Conservation (phyloP, 2,113 vertebrate genomes). For the Cepphus grylle region DNA sequence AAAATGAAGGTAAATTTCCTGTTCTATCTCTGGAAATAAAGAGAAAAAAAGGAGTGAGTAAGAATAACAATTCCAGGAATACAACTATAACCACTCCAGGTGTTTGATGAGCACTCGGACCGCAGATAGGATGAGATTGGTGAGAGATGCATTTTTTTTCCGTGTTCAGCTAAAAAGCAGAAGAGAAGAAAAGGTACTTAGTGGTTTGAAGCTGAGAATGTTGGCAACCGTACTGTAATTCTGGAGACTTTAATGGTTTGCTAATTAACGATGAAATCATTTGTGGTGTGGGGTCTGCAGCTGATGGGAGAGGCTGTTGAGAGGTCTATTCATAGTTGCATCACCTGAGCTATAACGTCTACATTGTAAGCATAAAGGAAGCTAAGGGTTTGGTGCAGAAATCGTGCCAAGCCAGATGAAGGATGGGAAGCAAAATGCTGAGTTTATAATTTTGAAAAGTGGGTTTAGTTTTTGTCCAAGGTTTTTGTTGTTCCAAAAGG, state of each 20-base stretch:
- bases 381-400: background rate
- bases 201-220: conserved; percentile 43
- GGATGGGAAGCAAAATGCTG: background rate
- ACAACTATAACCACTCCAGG: background rate
- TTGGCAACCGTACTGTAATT: background rate
- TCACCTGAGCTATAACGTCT: background rate
- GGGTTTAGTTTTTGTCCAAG: background rate
- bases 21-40: background rate
- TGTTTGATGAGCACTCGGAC: background rate
- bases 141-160: background rate
- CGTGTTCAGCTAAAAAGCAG: background rate
- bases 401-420: background rate
- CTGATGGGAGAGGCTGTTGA: background rate
- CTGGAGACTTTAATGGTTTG: background rate
- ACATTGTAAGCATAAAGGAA: background rate
- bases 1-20: background rate
- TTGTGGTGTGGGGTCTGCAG: background rate
- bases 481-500: background rate
- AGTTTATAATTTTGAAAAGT: background rate
- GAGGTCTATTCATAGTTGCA: background rate
- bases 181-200: background rate
- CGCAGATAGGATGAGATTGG: background rate
- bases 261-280: conserved; percentile 19
- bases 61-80: conserved; percentile 16
- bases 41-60: background rate